Evolutionary conservation across 1,140 invertebrate species (phyloP).

Genomic region (Drosophila aff.): DNA sequence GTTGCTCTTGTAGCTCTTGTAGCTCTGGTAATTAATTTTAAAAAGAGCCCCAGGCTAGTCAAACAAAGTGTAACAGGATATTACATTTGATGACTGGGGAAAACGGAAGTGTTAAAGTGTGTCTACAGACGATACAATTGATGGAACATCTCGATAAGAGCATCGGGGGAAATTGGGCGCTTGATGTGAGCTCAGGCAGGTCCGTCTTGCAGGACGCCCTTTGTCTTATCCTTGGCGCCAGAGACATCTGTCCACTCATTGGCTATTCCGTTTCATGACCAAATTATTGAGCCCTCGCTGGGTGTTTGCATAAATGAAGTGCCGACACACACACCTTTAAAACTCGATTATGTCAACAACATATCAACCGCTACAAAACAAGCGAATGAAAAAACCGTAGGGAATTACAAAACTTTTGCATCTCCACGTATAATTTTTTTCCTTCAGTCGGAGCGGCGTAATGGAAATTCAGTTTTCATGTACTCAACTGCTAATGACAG

Average conservation of each 20-base stretch:
- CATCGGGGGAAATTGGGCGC: conserved; percentile 28
- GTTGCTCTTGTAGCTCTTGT: conserved; percentile 61
- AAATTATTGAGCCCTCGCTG: conserved; percentile 31
- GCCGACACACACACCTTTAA: conserved; percentile 47
- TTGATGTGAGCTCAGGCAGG: conserved; percentile 1
- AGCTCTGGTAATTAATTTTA: conserved; percentile 81
- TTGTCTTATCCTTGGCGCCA: conserved; percentile 6
- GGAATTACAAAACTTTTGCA: conserved; percentile 71
- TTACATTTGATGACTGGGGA: conserved; percentile 78
- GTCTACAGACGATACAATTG: conserved; percentile 68
- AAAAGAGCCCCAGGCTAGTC: conserved; percentile 77
- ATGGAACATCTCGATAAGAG: conserved; percentile 47
- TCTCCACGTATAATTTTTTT: conserved; percentile 35
- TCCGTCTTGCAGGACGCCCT: neutral
- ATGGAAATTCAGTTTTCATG: conserved; percentile 82
- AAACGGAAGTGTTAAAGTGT: conserved; percentile 80
- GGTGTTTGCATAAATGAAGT: conserved; percentile 60
- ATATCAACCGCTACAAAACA: conserved; percentile 49
- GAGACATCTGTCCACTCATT: neutral
- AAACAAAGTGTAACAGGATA: conserved; percentile 83
- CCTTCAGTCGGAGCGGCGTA: conserved; percentile 49
- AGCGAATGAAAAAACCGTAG: conserved; percentile 28
- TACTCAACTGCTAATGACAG: conserved; percentile 83
- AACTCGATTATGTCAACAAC: conserved; percentile 72
- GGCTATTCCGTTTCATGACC: neutral